A percentile compares a stretch with the other conserved stretches of the same genome.
Evolutionary conservation across 2,888 invertebrate species (phyloP).

Genomic region (Diaperis boleti): DNA sequence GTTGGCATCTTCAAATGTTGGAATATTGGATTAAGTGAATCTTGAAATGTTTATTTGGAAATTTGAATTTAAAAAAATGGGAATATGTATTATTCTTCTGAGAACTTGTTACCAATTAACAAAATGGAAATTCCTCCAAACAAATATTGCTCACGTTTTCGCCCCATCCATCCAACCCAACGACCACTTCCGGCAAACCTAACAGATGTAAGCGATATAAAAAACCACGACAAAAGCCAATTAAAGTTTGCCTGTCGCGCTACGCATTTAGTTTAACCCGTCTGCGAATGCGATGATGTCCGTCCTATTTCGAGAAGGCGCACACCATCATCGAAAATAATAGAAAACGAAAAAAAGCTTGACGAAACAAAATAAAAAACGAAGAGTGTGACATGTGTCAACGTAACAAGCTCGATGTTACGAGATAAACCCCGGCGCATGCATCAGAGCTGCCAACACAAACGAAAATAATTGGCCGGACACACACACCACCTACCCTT

Average conservation of each 20-base stretch:
- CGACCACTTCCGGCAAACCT: slow-evolving; percentile 18
- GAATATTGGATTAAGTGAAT: too few species aligned
- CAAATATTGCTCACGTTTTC: too few species aligned
- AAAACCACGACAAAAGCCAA: slow-evolving; percentile 29
- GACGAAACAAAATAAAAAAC: too few species aligned
- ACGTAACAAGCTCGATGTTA: slow-evolving; percentile 32
- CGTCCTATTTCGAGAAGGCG: slow-evolving; percentile 23
- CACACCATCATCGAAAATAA: slow-evolving; percentile 9
- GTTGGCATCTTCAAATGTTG: too few species aligned
- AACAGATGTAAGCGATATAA: slow-evolving; percentile 16
- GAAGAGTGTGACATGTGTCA: slow-evolving; percentile 22
- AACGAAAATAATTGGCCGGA: slow-evolving; percentile 30
- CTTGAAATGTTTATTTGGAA: too few species aligned
- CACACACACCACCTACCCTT: slow-evolving; percentile 34
- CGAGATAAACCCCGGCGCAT: slow-evolving; percentile 31
- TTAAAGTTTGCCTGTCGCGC: slow-evolving; percentile 11
- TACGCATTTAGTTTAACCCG: slow-evolving; percentile 33
- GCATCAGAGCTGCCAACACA: slow-evolving; percentile 20
- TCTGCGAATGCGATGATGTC: slow-evolving; percentile 34
- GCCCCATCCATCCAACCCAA: background rate
- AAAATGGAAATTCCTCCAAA: too few species aligned
- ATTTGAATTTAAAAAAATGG: too few species aligned
- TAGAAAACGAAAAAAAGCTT: slow-evolving; percentile 8
- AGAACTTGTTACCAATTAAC: too few species aligned
- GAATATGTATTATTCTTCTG: too few species aligned